Evolutionary conservation across 2,113 vertebrate species (phyloP), one percentile per base, ranked within the genome.

Genomic region (Indri indri): DNA sequence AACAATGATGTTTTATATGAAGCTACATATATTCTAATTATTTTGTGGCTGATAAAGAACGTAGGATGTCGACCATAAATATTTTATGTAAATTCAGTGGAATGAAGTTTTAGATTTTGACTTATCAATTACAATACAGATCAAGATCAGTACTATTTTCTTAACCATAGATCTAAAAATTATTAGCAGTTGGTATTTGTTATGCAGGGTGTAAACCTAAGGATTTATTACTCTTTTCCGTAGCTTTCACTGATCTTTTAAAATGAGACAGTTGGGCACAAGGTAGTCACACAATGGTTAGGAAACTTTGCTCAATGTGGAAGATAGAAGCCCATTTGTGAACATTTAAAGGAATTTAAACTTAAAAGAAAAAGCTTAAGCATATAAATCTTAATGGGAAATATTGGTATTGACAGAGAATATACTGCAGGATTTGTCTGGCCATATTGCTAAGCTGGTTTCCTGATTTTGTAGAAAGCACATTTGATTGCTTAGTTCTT

Each of bases 401-500:
- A 77, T 96, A 47, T 65, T 86, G 76, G 45, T 27, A 65, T n/a
- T 40, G 77, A 91, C 42, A 70, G 34, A 47, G 22, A 89, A 71
- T 77, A 54, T 59, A 34, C 50, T 57, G 83, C 6, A 77, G 54
- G n/a, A 52, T 37, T 90, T 76, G 6, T 83, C 80, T 74, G 81
- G n/a, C 30, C 40, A 42, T 30, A 34, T 22, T 14, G 13, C 57
- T 61, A 76, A 94, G 34, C 8, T 77, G 4, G 87, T 92, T 95
- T 80, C 50, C 45, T 84, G 57, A 57, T 18, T 70, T 88, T 57
- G 16, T 27, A 93, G 30, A 40, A 9, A 84, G 40, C 8, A 59
- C 1, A 42, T 93, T 87, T 88, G 66, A 76, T 37, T 95, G 25
- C n/a, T 87, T 88, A 92, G 82, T 90, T 96, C 45, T 89, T 81